Evolutionary conservation across 2,113 vertebrate species (phyloP).

Genomic region (Ailurus styani): DNA sequence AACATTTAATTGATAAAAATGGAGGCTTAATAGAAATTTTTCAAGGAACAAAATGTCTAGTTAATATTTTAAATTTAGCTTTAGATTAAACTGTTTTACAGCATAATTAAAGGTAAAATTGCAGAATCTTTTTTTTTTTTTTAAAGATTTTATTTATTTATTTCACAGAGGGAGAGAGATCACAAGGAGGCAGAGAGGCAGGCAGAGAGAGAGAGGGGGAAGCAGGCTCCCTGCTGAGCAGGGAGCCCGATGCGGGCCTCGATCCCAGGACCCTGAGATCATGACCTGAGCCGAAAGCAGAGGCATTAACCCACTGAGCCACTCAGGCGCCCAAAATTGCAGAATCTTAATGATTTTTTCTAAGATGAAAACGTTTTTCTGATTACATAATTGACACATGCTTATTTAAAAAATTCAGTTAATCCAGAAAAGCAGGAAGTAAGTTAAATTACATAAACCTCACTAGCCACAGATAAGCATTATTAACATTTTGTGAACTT

Average conservation of each 20-base stretch:
- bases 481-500: constrained; percentile 9
- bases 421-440: constrained; percentile 45
- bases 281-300: no score
- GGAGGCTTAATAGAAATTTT: not conserved
- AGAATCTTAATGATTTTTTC: constrained; percentile 1
- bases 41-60: not conserved
- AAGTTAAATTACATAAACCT: constrained; percentile 43
- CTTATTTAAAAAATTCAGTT: constrained; percentile 21
- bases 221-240: no score
- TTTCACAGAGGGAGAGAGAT: no score
- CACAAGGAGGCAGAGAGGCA: no score
- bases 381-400: constrained; percentile 18
- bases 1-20: constrained; percentile 11
- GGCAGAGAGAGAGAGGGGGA: no score
- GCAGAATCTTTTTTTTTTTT: constrained; percentile 18
- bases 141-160: no score
- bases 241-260: no score
- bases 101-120: constrained; percentile 31
- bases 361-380: constrained; percentile 3
- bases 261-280: no score
- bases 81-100: not conserved
- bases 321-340: no score
- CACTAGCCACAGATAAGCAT: not conserved
- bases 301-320: no score
- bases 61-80: constrained; percentile 28